phyloP scores from a whole-genome alignment of 2,797 vertebrate genomes.

The Mus spretus region DNA sequence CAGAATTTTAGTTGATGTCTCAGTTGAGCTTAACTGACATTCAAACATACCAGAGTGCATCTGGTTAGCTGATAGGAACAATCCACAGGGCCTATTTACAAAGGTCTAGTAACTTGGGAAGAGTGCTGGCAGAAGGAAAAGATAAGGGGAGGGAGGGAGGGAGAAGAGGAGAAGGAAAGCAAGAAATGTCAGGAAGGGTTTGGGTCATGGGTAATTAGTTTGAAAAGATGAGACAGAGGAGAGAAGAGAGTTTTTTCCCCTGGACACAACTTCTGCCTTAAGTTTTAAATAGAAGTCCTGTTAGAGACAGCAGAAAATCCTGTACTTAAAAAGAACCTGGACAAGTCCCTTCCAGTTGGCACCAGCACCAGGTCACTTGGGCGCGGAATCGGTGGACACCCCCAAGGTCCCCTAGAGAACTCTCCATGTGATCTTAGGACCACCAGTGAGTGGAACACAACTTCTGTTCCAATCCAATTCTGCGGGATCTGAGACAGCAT shows the following conservation, averaged over 20 bases:
- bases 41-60: slow-evolving; percentile 24
- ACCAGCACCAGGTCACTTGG: too few species aligned
- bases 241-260: background rate
- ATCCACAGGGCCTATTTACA: slow-evolving; percentile 28
- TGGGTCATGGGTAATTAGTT: background rate
- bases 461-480: too few species aligned
- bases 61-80: slow-evolving; percentile 15
- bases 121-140: slow-evolving; percentile 22
- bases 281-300: background rate
- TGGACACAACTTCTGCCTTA: background rate
- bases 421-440: too few species aligned
- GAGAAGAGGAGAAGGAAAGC: background rate
- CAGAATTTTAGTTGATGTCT: slow-evolving; percentile 22
- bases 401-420: too few species aligned
- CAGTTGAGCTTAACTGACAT: slow-evolving; percentile 33
- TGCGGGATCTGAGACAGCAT: too few species aligned
- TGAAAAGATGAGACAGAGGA: background rate
- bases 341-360: too few species aligned
- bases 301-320: background rate
- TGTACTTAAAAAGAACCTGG: slow-evolving; percentile 37
- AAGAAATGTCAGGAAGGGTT: background rate
- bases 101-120: slow-evolving; percentile 24
- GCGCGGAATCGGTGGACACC: too few species aligned
- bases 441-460: too few species aligned
- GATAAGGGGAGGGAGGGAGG: background rate